Evolutionary conservation across 1,140 invertebrate species (phyloP), one percentile per base, ranked within the genome.

Genomic region (Bombus pascuorum): DNA sequence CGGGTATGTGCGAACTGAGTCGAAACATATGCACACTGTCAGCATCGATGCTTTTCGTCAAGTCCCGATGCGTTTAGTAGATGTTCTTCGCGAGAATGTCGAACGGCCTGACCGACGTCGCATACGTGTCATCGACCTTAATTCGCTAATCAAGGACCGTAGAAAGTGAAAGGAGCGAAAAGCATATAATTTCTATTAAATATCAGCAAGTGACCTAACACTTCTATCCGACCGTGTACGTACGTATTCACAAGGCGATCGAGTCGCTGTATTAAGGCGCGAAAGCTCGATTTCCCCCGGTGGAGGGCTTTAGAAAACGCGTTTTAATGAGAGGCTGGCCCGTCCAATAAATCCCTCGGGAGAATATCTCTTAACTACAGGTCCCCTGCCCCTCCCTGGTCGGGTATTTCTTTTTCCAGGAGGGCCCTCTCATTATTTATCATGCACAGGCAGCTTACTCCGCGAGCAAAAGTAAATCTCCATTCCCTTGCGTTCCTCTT

Each of bases 381-480:
- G n/a, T 42, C 53, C 53, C 37, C 28, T 28, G 39, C 32, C 53
- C 47, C 42, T 59, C 42, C 34, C 32, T 25, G 1, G 81, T 53
- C 59, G 39, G 42, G 39, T 84, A 84, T 84, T 79, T 84, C 47
- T 80, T 77, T 84, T 79, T 70, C 70, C 76, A 34, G 34, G n/a
- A 62, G 66, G 32, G 2, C 57, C 28, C 22, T 39, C 76, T 79
- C 76, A 72, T 84, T 84, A 84, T 84, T 84, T 79, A 80, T 84
- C 76, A 72, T 84, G 76, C 83, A 42, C 66, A 25, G 34, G 47
- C 62, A 71, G 76, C 53, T 80, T 71, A 34, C 53, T 59, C 39
- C 66, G 37, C 34, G 66, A 59, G 66, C 68, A 79, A 88, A 80
- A 83, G 87, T 89, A 89, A 89, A 89, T 89, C 72, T 83, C 87